Evolutionary conservation across 2,797 vertebrate species (phyloP).

Genomic region (Lateolabrax maculatus): DNA sequence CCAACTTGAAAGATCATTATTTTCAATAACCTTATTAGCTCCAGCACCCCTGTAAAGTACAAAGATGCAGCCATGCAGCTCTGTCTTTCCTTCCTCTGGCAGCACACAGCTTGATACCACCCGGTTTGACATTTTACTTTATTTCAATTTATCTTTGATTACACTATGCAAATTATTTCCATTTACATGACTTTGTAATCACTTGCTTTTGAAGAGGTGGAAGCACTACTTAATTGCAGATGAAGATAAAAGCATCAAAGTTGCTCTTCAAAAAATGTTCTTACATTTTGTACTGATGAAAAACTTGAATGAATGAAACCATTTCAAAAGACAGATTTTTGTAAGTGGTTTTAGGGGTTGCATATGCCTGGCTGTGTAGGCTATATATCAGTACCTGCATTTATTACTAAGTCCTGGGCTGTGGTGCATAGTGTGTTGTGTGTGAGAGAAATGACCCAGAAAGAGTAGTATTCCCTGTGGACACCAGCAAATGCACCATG

Average conservation of each 20-base stretch:
- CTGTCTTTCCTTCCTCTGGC: constrained; percentile 44
- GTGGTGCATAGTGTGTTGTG: constrained; percentile 63
- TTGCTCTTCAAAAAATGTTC: background rate
- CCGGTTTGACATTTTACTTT: constrained; percentile 68
- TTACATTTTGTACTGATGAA: background rate
- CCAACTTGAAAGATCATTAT: constrained; percentile 17
- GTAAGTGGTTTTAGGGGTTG: background rate
- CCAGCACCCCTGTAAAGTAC: constrained; percentile 59
- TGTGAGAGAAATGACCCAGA: constrained; percentile 74
- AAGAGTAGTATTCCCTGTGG: constrained; percentile 69
- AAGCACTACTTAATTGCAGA: constrained; percentile 21
- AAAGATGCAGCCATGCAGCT: constrained; percentile 56
- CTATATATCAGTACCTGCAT: constrained; percentile 37
- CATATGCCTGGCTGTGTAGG: background rate
- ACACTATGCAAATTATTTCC: constrained; percentile 18
- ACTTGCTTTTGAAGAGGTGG: constrained; percentile 24
- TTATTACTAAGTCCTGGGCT: constrained; percentile 41
- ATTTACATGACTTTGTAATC: constrained; percentile 27
- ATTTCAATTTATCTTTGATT: constrained; percentile 65
- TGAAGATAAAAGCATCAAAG: constrained; percentile 16
- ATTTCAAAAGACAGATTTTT: background rate
- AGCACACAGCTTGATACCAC: constrained; percentile 57
- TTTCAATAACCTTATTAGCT: constrained; percentile 62
- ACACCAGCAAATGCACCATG: constrained; percentile 71
- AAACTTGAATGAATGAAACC: background rate